phyloP scores from a whole-genome alignment of 2,888 invertebrate genomes.

The Zele albiditarsus region DNA sequence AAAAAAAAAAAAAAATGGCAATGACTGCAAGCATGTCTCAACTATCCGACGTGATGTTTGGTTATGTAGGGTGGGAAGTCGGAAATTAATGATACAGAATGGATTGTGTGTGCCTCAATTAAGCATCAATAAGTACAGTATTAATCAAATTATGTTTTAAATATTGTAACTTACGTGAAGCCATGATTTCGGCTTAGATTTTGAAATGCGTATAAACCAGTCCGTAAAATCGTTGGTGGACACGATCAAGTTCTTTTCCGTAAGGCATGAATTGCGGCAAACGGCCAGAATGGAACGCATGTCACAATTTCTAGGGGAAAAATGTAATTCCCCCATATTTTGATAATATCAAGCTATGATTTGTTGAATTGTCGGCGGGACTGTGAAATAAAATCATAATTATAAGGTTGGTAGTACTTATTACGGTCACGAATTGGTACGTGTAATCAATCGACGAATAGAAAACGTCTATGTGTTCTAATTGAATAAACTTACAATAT shows the following conservation, averaged over 20 bases:
- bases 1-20: constrained; percentile 40
- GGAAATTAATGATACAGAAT: constrained; percentile 23
- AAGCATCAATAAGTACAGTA: neutral
- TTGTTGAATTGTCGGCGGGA: neutral
- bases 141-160: neutral
- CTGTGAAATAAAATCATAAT: neutral
- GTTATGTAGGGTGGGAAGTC: constrained; percentile 61
- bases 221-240: constrained; percentile 53
- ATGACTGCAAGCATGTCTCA: constrained; percentile 64
- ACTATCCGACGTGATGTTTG: constrained; percentile 54
- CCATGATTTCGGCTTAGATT: constrained; percentile 62
- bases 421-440: constrained; percentile 20
- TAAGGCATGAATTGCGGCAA: constrained; percentile 53
- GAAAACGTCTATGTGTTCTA: neutral
- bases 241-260: constrained; percentile 56
- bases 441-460: constrained; percentile 33
- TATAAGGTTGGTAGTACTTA: constrained; percentile 7
- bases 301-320: constrained; percentile 39
- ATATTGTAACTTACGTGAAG: constrained; percentile 60
- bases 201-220: constrained; percentile 57
- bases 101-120: neutral
- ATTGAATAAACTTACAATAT: no score
- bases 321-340: constrained; percentile 40
- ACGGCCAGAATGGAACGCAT: constrained; percentile 39
- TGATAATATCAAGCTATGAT: neutral